Evolutionary conservation across 2,888 invertebrate species (phyloP).

Genomic region (Calliopum simillimum): DNA sequence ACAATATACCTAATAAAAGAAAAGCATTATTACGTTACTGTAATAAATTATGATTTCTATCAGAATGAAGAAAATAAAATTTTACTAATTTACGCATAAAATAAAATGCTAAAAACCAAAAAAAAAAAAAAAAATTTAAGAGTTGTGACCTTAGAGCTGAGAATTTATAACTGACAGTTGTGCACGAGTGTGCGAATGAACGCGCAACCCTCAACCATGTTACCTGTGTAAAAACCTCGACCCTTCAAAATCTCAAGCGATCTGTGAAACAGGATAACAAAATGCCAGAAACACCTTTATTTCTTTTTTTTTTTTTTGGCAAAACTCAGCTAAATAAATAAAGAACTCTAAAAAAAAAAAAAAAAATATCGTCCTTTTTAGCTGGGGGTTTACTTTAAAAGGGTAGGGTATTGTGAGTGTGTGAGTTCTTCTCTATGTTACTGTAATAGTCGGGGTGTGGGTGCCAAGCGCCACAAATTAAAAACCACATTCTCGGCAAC

Average conservation of each 20-base stretch:
- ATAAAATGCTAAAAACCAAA: slow-evolving; percentile 53
- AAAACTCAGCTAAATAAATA: neutral
- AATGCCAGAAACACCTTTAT: slow-evolving; percentile 18
- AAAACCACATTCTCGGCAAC: slow-evolving; percentile 16
- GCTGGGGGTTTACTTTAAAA: neutral
- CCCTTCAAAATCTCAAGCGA: slow-evolving; percentile 12
- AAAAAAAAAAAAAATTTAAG: slow-evolving; percentile 45
- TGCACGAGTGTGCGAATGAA: neutral
- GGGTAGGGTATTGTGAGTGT: neutral
- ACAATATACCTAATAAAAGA: no score
- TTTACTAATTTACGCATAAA: slow-evolving; percentile 36
- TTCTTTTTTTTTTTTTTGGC: neutral
- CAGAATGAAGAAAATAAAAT: slow-evolving; percentile 42
- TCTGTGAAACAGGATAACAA: slow-evolving; percentile 10
- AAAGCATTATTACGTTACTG: slow-evolving; percentile 46
- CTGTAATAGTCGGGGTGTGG: neutral
- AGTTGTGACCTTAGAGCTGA: slow-evolving; percentile 34
- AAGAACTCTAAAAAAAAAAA: neutral
- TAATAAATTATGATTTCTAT: slow-evolving; percentile 67
- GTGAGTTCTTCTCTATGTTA: no score
- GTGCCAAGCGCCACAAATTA: neutral
- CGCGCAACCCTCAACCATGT: neutral
- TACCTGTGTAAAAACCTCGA: neutral
- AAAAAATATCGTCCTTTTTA: neutral
- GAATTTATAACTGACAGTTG: slow-evolving; percentile 26